phyloP scores from a whole-genome alignment of 1,140 invertebrate genomes.

The Philaenus spumarius region DNA sequence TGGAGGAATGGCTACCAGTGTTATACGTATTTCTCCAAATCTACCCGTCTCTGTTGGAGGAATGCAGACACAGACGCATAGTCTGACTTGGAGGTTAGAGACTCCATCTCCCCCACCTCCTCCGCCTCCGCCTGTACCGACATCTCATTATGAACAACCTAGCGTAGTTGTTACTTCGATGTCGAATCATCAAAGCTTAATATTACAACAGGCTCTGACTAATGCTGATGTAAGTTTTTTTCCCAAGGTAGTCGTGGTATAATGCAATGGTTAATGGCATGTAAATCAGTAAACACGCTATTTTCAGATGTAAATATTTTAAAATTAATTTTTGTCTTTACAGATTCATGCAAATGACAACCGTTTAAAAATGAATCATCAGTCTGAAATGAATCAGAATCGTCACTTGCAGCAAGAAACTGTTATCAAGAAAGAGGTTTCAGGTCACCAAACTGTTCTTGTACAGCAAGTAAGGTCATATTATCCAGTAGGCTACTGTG shows the following conservation, averaged over 20 bases:
- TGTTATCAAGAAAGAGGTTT: slow-evolving; percentile 27
- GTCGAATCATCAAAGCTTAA: slow-evolving; percentile 37
- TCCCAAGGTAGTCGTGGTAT: neutral
- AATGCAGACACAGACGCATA: slow-evolving; percentile 24
- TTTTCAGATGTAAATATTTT: no score
- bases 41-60: slow-evolving; percentile 22
- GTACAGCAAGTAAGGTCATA: no score
- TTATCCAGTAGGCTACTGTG: no score
- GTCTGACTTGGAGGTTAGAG: slow-evolving; percentile 40
- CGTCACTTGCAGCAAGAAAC: slow-evolving; percentile 19
- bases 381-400: neutral
- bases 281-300: no score
- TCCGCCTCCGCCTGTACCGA: slow-evolving; percentile 9
- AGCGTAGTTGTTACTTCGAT: slow-evolving; percentile 24
- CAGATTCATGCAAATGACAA: slow-evolving; percentile 9
- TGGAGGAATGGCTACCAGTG: slow-evolving; percentile 51
- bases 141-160: neutral
- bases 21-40: slow-evolving; percentile 71
- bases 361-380: neutral
- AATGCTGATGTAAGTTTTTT: slow-evolving; percentile 23
- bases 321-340: neutral
- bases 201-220: slow-evolving; percentile 40
- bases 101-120: slow-evolving; percentile 34
- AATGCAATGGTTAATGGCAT: neutral
- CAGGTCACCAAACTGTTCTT: slow-evolving; percentile 20